Percentiles rank a stretch among this genome's conserved stretches.
Conservation (phyloP, 1,140 invertebrate genomes). For the Tetramorium simillimum region DNA sequence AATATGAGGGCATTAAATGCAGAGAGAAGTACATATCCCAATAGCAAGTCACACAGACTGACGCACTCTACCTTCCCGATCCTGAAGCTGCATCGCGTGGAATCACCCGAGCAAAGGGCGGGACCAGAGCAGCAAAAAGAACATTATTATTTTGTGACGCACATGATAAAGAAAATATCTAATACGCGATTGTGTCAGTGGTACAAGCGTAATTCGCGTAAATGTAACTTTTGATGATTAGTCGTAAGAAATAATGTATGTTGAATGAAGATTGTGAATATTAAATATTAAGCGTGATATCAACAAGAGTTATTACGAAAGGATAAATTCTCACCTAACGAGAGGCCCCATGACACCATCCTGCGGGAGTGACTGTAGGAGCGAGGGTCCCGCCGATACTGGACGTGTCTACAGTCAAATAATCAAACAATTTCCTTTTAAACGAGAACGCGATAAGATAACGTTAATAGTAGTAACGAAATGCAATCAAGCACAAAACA, state of each 20-base stretch:
- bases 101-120: slow-evolving; percentile 71
- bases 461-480: slow-evolving; percentile 29
- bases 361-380: slow-evolving; percentile 85
- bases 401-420: slow-evolving; percentile 86
- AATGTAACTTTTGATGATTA: neutral
- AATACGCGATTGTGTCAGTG: slow-evolving; percentile 16
- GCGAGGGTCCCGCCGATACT: slow-evolving; percentile 87
- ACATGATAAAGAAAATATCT: slow-evolving; percentile 11
- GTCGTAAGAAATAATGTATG: neutral
- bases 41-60: slow-evolving; percentile 87
- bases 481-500: neutral
- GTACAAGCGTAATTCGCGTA: neutral
- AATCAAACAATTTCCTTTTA: slow-evolving; percentile 48
- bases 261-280: neutral
- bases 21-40: slow-evolving; percentile 88
- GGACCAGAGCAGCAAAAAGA: slow-evolving; percentile 79
- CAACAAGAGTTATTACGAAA: neutral
- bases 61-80: slow-evolving; percentile 91
- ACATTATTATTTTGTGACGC: slow-evolving; percentile 70
- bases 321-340: slow-evolving; percentile 85
- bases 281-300: neutral
- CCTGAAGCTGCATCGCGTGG: slow-evolving; percentile 86
- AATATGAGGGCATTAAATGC: slow-evolving; percentile 88
- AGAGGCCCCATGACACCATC: slow-evolving; percentile 85
- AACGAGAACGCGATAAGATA: slow-evolving; percentile 38